Percentiles rank a stretch among this genome's conserved stretches.
Conservation (phyloP, 2,888 invertebrate species). For the Drosophila basisetae region DNA sequence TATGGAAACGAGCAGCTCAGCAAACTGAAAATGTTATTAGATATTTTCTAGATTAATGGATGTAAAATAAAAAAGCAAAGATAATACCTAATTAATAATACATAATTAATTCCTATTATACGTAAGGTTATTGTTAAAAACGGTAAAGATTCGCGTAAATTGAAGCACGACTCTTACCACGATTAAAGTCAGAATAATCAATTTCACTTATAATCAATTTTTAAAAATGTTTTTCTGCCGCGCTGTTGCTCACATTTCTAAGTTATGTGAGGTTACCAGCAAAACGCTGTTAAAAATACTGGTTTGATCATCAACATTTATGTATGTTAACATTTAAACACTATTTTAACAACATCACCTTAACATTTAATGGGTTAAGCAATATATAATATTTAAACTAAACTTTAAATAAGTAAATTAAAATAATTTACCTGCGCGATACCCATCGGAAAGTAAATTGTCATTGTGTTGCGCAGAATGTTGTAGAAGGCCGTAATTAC, state of each 20-base stretch:
- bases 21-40: slow-evolving; percentile 75
- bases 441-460: slow-evolving; percentile 93
- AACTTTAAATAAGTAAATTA: neutral
- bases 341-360: neutral
- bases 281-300: neutral
- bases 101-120: neutral
- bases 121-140: neutral
- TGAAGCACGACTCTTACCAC: neutral
- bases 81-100: neutral
- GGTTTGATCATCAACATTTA: neutral
- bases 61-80: neutral
- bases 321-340: neutral
- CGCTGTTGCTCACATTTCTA: neutral
- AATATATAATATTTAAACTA: neutral
- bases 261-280: slow-evolving; percentile 1
- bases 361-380: neutral
- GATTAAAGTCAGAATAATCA: too few relatives aligned
- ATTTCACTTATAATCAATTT: fast-evolving
- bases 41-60: neutral
- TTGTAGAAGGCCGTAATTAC: slow-evolving; percentile 96
- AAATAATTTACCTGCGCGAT: slow-evolving; percentile 86
- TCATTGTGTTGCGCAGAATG: slow-evolving; percentile 93
- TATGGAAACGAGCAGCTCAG: slow-evolving; percentile 88
- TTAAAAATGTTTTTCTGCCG: neutral
- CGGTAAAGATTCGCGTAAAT: neutral